phyloP scores from a whole-genome alignment of 2,888 invertebrate species.

The Hypomecis atomaria region DNA sequence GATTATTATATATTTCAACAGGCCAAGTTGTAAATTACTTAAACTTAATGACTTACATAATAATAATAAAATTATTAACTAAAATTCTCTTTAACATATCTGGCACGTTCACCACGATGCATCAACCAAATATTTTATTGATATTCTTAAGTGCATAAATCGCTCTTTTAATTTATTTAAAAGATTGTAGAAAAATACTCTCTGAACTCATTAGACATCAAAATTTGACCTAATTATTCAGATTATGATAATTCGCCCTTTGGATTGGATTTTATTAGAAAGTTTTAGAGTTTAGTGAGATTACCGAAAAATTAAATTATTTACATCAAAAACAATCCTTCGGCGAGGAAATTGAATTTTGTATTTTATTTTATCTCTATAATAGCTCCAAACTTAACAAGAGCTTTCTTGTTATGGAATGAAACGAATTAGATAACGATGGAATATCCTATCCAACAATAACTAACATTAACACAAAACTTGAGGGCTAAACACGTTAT shows the following conservation, averaged over 20 bases:
- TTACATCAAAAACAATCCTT: constrained; percentile 30
- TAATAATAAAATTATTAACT: constrained; percentile 84
- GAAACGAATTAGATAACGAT: constrained; percentile 37
- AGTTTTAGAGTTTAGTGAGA: constrained; percentile 71
- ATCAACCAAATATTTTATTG: constrained; percentile 80
- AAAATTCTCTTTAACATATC: constrained; percentile 84
- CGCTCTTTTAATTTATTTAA: constrained; percentile 76
- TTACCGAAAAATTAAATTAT: constrained; percentile 53
- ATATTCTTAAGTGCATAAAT: constrained; percentile 78
- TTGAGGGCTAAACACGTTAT: constrained; percentile 32
- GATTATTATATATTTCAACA: constrained; percentile 84
- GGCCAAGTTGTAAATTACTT: constrained; percentile 85
- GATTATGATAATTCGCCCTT: constrained; percentile 69
- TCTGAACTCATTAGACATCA: constrained; percentile 74
- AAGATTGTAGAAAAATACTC: constrained; percentile 84
- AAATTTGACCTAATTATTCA: constrained; percentile 72
- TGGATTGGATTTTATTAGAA: constrained; percentile 53
- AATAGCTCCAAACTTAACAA: constrained; percentile 39
- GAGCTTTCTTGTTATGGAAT: constrained; percentile 40
- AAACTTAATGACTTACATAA: constrained; percentile 85
- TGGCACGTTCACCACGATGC: constrained; percentile 81
- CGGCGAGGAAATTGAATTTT: constrained; percentile 23
- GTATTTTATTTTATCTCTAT: constrained; percentile 37
- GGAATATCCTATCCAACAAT: constrained; percentile 37
- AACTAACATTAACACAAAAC: constrained; percentile 21